phyloP scores from a whole-genome alignment of 2,888 invertebrate genomes.

The Hydroisotoma schaefferi region DNA sequence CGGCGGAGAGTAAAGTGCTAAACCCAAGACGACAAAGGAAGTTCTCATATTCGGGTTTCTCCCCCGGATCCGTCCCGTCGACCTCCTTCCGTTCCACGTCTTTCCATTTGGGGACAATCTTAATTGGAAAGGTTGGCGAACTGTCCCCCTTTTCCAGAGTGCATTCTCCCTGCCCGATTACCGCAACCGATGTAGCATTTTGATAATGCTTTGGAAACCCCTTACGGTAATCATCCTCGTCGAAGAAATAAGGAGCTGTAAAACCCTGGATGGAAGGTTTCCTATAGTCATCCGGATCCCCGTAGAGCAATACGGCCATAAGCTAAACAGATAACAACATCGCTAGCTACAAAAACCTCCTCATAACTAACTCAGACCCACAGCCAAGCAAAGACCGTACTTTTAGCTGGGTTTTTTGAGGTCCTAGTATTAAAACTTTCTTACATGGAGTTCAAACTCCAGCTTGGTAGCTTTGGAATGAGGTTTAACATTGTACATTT shows the following conservation, averaged over 20 bases:
- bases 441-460: conserved; percentile 22
- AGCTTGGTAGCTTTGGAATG: conserved; percentile 12
- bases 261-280: conserved; percentile 29
- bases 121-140: conserved; percentile 18
- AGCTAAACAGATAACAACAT: too few species aligned
- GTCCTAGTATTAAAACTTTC: not conserved
- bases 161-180: conserved; percentile 31
- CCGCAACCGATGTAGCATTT: conserved; percentile 27
- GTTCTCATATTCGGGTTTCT: not conserved
- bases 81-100: too few species aligned
- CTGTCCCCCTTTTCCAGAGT: conserved; percentile 22
- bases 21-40: not conserved
- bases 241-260: conserved; percentile 32
- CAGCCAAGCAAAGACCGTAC: too few species aligned
- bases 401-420: too few species aligned
- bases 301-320: conserved; percentile 28
- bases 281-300: conserved; percentile 27
- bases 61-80: conserved; percentile 6
- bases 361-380: too few species aligned
- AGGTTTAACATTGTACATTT: conserved; percentile 35
- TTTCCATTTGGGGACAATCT: not conserved
- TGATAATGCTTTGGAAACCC: conserved; percentile 19
- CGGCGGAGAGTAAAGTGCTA: not conserved
- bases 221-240: conserved; percentile 5
- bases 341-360: too few species aligned